These are phyloP conservation scores for Rhopalosiphum padi DNA, from an alignment of 1,140 invertebrate genomes.

Conservation along the genomic window DNA sequence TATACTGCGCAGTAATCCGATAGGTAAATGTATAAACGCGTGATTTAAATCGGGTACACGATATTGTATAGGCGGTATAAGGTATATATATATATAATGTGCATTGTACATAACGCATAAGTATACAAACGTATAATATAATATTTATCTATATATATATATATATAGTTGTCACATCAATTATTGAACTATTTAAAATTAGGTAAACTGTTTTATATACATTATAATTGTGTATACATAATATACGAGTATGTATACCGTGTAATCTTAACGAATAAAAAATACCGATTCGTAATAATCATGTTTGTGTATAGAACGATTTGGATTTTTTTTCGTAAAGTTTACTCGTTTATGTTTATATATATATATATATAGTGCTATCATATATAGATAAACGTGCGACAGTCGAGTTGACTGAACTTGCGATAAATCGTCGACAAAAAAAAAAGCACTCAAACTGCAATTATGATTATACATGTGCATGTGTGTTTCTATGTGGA, in stretches of 20 bases:
- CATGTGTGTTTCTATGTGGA: not conserved
- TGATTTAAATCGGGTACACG: no score
- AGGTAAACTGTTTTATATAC: not conserved
- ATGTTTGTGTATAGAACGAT: constrained; percentile 39
- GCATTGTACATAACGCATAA: not conserved
- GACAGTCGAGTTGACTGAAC: constrained; percentile 13
- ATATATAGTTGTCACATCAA: not conserved
- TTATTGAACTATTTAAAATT: not conserved
- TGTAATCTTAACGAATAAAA: not conserved
- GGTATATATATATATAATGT: no score
- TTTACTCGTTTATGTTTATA: not conserved
- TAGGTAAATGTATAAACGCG: no score
- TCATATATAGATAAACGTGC: not conserved
- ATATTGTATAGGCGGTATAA: no score
- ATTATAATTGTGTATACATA: not conserved
- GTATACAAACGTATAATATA: not conserved
- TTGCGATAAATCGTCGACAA: not conserved
- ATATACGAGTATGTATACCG: not conserved
- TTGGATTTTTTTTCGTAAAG: constrained; percentile 35
- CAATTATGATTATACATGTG: not conserved
- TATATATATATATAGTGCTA: not conserved
- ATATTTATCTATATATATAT: not conserved
- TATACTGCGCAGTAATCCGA: no score
- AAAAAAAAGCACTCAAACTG: not conserved
- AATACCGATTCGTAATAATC: constrained; percentile 38